Percentiles rank a stretch among this genome's conserved stretches.
phyloP scores from a whole-genome alignment of 2,113 vertebrate genomes.

The Etheostoma cragini region DNA sequence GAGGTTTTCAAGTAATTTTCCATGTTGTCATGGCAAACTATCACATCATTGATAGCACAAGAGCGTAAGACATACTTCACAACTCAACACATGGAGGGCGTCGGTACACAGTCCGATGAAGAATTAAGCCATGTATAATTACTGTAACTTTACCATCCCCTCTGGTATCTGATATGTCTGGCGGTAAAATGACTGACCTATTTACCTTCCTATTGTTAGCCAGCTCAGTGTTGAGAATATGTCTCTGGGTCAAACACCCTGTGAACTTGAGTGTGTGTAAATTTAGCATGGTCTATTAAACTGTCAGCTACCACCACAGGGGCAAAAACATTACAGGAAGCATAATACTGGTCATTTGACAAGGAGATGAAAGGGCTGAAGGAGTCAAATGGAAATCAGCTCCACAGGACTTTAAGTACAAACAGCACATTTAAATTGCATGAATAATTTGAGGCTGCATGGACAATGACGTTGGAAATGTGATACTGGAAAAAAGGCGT shows the following conservation, averaged over 20 bases:
- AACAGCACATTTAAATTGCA: conserved; percentile 8
- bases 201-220: conserved; percentile 65
- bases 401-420: conserved; percentile 26
- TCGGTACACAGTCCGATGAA: conserved; percentile 9
- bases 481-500: neutral
- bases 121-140: conserved; percentile 55
- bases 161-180: conserved; percentile 66
- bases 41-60: neutral
- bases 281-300: conserved; percentile 49
- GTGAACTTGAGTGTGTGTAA: conserved; percentile 43
- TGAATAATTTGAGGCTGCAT: conserved; percentile 5
- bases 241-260: conserved; percentile 61
- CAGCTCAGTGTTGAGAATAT: conserved; percentile 40
- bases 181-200: conserved; percentile 51
- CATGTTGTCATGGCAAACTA: neutral
- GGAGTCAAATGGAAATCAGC: conserved; percentile 36
- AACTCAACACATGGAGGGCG: conserved; percentile 1
- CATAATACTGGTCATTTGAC: conserved; percentile 25
- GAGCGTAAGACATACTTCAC: neutral
- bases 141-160: conserved; percentile 42
- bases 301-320: conserved; percentile 37
- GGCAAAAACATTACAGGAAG: neutral
- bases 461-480: conserved; percentile 7
- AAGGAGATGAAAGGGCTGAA: conserved; percentile 29
- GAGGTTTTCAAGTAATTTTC: conserved; percentile 1